Base-by-base conservation (phyloP, 1,140 invertebrate species). In the Bathynomus jamesi region DNA sequence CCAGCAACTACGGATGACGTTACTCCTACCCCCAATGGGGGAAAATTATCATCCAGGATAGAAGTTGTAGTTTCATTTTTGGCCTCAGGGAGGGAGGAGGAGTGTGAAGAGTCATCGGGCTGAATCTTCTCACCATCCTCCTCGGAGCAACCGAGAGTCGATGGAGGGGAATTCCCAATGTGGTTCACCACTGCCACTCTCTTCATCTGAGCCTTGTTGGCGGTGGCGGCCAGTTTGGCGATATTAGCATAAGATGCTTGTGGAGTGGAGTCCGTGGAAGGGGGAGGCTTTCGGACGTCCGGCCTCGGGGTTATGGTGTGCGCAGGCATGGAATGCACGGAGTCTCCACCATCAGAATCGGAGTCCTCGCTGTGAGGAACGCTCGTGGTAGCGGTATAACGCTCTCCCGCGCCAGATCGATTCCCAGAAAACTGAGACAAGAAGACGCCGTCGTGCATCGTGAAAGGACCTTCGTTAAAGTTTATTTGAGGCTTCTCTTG, bases 221-320 rank as follows among this genome's bases (percentile, higher is more conserved):
- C 71, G 17, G 75, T 62, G 32, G 71, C 72, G 65, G 75, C 75
- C 40, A 76, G 71, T 60, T 73, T 73, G 5, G 75, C 75, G n/a
- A 76, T 76, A 62, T 76, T 76, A 67, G 75, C 75, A 66, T 76
- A 76, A 17, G 75, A 76, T 7, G 75, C 70, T 30, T 73, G 75
- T 27, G 75, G 75, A 31, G 75, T 73, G 28, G 75, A 73, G 25
- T 71, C 72, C n/a, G 71, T 73, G 24, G 75, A 76, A 24, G 75
- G 72, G 5, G 75, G 75, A 13, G 75, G 75, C 24, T 76, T 76
- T 32, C 75, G 72, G 29, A 76, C 75, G 53, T 76, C 71, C 24
- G 75, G 75, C 28, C 75, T 31, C 25, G 75, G 71, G 10, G 75
- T 76, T 31, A 73, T 76, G 66, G 71, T 71, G 61, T 71, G 75